Evolutionary conservation across 2,113 vertebrate species (phyloP).

Genomic region (Trematomus loennbergii): DNA sequence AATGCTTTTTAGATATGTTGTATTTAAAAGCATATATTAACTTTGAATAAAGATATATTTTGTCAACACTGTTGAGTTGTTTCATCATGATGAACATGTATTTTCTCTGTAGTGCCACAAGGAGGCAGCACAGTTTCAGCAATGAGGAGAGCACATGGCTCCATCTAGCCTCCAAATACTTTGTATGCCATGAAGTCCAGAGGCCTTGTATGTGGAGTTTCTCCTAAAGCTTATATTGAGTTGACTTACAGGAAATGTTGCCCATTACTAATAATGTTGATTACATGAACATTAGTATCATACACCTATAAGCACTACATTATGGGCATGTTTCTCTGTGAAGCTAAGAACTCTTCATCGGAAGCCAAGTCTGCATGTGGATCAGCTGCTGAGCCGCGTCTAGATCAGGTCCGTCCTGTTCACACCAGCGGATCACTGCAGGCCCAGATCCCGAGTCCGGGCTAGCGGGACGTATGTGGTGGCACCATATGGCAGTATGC

Average conservation of each 20-base stretch:
- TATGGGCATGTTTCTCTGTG: neutral
- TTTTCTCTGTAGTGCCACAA: constrained; percentile 64
- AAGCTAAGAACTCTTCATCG: neutral
- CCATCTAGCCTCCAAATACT: neutral
- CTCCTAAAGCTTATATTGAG: constrained; percentile 8
- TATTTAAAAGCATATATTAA: constrained; percentile 77
- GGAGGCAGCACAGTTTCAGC: constrained; percentile 76
- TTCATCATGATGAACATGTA: constrained; percentile 15
- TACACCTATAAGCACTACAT: neutral
- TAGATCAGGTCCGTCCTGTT: constrained; percentile 64
- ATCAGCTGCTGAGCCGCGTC: constrained; percentile 53
- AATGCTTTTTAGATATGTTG: constrained; percentile 63
- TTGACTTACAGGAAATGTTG: neutral
- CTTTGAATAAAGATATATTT: constrained; percentile 82
- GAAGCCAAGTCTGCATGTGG: constrained; percentile 6
- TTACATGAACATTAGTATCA: neutral
- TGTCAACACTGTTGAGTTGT: constrained; percentile 56
- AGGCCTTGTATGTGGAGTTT: neutral
- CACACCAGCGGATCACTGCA: constrained; percentile 53
- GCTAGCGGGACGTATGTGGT: constrained; percentile 79
- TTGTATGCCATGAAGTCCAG: neutral
- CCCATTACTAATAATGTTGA: neutral
- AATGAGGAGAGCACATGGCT: constrained; percentile 11
- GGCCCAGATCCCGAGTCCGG: constrained; percentile 61
- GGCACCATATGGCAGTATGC: constrained; percentile 88